A percentile compares a stretch with the other conserved stretches of the same genome.
phyloP scores from a whole-genome alignment of 2,888 invertebrate species.

The Philereme transversata region DNA sequence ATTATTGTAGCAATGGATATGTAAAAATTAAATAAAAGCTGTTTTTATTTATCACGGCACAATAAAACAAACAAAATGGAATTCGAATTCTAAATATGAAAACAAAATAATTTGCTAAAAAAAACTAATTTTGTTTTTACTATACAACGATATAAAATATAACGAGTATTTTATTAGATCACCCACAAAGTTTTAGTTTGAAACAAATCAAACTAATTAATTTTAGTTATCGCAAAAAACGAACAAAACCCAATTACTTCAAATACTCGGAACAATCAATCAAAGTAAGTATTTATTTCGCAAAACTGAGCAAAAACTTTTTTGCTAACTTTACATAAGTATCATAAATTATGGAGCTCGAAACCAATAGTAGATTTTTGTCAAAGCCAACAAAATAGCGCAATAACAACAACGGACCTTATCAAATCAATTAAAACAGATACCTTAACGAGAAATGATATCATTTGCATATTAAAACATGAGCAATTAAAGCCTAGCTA shows the following conservation, averaged over 20 bases:
- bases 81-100: too few species aligned
- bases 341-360: constrained; percentile 20
- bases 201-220: constrained; percentile 5
- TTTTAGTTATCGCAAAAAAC: constrained; percentile 6
- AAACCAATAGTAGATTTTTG: constrained; percentile 32
- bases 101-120: too few species aligned
- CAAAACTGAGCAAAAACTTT: neutral
- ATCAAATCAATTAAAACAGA: constrained; percentile 33
- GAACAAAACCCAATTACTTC: constrained; percentile 12
- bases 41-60: too few species aligned
- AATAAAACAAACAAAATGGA: too few species aligned
- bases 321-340: constrained; percentile 29
- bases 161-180: neutral
- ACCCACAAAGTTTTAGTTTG: constrained; percentile 1
- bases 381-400: constrained; percentile 23
- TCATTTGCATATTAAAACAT: constrained; percentile 31
- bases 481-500: constrained; percentile 17
- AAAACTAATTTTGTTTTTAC: too few species aligned
- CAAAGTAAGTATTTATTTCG: constrained; percentile 9
- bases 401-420: constrained; percentile 13
- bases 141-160: neutral
- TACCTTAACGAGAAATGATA: constrained; percentile 12
- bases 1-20: constrained; percentile 18
- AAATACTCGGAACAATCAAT: constrained; percentile 18
- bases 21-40: too few species aligned